A percentile compares a stretch with the other conserved stretches of the same genome.
These are phyloP conservation scores for Cenopis cana DNA, from an alignment of 2,888 invertebrate genomes.

Conservation along the genomic window DNA sequence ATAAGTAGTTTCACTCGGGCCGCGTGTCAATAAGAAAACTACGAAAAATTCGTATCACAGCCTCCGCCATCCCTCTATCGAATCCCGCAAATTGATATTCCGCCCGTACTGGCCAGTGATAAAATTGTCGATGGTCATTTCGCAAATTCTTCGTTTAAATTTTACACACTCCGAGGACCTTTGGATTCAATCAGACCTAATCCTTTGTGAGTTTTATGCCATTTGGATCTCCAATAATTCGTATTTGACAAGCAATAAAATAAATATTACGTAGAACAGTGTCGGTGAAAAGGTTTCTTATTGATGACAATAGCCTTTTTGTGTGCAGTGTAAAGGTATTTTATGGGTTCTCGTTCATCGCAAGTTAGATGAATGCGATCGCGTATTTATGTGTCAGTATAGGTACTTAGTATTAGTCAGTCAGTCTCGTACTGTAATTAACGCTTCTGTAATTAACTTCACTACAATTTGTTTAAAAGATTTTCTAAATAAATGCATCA, in stretches of 20 bases:
- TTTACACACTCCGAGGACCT: constrained; percentile 49
- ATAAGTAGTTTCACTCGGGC: neutral
- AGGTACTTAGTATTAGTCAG: too few species aligned
- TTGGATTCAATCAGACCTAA: constrained; percentile 45
- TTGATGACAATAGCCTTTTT: constrained; percentile 16
- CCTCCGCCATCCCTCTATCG: constrained; percentile 19
- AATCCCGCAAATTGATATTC: constrained; percentile 35
- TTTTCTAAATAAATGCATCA: constrained; percentile 1
- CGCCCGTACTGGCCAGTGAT: constrained; percentile 48
- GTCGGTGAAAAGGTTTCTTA: constrained; percentile 4
- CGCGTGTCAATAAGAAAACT: constrained; percentile 16
- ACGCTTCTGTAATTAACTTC: constrained; percentile 6
- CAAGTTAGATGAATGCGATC: constrained; percentile 14
- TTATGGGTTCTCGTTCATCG: constrained; percentile 30
- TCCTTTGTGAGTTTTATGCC: constrained; percentile 47
- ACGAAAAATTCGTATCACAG: neutral
- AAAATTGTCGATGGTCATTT: constrained; percentile 51
- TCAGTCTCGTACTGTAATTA: constrained; percentile 4
- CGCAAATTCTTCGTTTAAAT: constrained; percentile 52
- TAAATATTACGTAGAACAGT: constrained; percentile 12
- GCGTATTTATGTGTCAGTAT: constrained; percentile 4
- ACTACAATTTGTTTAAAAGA: too few species aligned
- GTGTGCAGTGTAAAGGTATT: constrained; percentile 17
- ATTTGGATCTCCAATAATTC: constrained; percentile 41
- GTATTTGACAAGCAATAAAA: constrained; percentile 34